phyloP scores from a whole-genome alignment of 2,888 invertebrate genomes.

The Orthosia gothica region DNA sequence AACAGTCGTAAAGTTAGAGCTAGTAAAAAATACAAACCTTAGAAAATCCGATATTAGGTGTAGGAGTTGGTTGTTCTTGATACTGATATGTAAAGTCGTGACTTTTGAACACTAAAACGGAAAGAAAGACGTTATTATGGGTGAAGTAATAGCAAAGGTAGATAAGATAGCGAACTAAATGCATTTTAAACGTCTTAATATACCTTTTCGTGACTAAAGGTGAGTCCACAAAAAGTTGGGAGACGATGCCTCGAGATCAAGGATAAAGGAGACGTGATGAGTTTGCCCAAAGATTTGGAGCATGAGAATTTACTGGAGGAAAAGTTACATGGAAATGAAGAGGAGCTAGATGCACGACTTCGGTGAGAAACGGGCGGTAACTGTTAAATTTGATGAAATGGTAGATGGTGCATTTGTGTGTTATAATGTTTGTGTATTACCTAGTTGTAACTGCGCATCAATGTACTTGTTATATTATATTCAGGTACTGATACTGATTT shows the following conservation, averaged over 20 bases:
- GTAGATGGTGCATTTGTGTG: conserved; percentile 6
- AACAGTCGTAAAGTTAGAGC: conserved; percentile 81
- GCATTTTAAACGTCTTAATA: conserved; percentile 91
- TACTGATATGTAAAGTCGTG: conserved; percentile 93
- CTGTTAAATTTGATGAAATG: conserved; percentile 39
- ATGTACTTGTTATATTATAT: not conserved
- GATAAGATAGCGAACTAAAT: conserved; percentile 91
- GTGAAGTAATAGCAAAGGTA: conserved; percentile 87
- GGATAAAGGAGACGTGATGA: conserved; percentile 89
- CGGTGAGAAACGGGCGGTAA: conserved; percentile 47
- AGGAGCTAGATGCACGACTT: conserved; percentile 63
- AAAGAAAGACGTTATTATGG: conserved; percentile 91
- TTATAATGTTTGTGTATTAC: conserved; percentile 1
- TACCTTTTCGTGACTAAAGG: conserved; percentile 89
- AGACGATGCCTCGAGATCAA: conserved; percentile 81
- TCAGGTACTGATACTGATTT: not conserved
- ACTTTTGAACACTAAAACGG: conserved; percentile 97
- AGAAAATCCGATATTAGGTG: conserved; percentile 97
- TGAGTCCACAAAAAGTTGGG: conserved; percentile 88
- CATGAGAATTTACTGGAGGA: conserved; percentile 84
- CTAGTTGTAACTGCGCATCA: not conserved
- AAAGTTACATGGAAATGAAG: conserved; percentile 78
- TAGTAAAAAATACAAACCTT: conserved; percentile 92
- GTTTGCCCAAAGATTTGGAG: conserved; percentile 82
- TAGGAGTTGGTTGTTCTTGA: conserved; percentile 93